Evolutionary conservation across 2,113 vertebrate species (phyloP).

Genomic region (Ranitomeya imitator): DNA sequence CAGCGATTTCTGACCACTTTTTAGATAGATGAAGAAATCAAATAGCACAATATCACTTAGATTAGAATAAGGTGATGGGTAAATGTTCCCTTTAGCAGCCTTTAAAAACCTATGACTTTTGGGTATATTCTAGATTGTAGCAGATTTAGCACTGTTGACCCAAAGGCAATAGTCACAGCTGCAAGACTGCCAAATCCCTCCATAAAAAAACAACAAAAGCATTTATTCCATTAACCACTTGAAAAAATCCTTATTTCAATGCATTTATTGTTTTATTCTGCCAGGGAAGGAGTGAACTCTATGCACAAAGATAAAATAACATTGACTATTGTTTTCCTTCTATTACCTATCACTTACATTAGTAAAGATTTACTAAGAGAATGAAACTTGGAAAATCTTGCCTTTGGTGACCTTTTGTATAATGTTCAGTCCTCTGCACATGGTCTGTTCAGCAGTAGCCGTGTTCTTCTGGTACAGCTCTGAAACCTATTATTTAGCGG

Average conservation of each 20-base stretch:
- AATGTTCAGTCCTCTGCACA: not conserved
- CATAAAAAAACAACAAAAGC: not conserved
- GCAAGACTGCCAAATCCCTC: not conserved
- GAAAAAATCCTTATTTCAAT: not conserved
- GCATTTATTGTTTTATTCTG: not conserved
- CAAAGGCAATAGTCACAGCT: not conserved
- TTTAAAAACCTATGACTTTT: not conserved
- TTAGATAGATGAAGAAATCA: not conserved
- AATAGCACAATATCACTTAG: not conserved
- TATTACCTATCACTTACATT: not conserved
- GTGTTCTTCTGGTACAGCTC: not conserved
- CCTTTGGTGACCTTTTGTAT: not conserved
- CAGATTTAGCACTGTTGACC: not conserved
- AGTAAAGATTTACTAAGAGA: not conserved
- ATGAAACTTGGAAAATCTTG: not conserved
- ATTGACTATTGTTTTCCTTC: not conserved
- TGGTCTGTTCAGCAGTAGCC: not conserved
- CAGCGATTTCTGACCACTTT: no score
- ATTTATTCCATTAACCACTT: not conserved
- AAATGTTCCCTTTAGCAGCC: not conserved
- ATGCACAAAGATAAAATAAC: not conserved
- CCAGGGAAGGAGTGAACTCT: not conserved
- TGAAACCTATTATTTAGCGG: slow-evolving; percentile 3
- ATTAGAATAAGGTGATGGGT: no score
- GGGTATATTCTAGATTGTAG: not conserved